Conservation (phyloP, 2,888 invertebrate species). For the Temnothorax unifasciatus region DNA sequence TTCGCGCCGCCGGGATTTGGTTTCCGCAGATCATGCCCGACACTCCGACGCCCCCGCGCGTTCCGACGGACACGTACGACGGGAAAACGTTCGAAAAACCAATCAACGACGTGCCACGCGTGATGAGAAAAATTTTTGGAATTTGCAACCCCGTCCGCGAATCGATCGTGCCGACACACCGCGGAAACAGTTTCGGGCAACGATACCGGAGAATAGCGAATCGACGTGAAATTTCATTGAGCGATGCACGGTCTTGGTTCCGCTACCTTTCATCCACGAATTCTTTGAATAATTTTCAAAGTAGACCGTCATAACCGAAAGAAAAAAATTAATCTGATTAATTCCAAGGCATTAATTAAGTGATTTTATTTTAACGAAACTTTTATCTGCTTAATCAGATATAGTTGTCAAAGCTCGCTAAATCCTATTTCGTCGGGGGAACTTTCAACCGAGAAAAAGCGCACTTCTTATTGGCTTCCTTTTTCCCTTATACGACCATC, state of each 20-base stretch:
- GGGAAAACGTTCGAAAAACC: slow-evolving; percentile 47
- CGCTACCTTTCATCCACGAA: not conserved
- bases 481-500: not conserved
- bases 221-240: slow-evolving; percentile 3
- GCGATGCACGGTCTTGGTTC: not conserved
- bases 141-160: slow-evolving; percentile 23
- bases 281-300: not conserved
- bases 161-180: slow-evolving; percentile 38
- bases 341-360: slow-evolving; percentile 3
- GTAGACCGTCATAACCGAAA: not conserved
- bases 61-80: not conserved
- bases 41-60: no score
- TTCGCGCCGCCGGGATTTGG: slow-evolving; percentile 22
- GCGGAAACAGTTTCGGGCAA: slow-evolving; percentile 16
- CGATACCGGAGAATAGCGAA: not conserved
- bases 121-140: slow-evolving; percentile 55
- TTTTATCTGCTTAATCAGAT: slow-evolving; percentile 10
- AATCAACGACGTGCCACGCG: slow-evolving; percentile 43
- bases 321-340: not conserved
- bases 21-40: slow-evolving; percentile 25
- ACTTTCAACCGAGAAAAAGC: slow-evolving; percentile 22
- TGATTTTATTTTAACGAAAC: not conserved
- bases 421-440: slow-evolving; percentile 10
- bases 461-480: slow-evolving; percentile 1
- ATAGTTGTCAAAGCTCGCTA: slow-evolving; percentile 8